A percentile compares a stretch with the other conserved stretches of the same genome.
Evolutionary conservation across 2,797 vertebrate genomes (phyloP).

Genomic region (Anguilla pacifica): DNA sequence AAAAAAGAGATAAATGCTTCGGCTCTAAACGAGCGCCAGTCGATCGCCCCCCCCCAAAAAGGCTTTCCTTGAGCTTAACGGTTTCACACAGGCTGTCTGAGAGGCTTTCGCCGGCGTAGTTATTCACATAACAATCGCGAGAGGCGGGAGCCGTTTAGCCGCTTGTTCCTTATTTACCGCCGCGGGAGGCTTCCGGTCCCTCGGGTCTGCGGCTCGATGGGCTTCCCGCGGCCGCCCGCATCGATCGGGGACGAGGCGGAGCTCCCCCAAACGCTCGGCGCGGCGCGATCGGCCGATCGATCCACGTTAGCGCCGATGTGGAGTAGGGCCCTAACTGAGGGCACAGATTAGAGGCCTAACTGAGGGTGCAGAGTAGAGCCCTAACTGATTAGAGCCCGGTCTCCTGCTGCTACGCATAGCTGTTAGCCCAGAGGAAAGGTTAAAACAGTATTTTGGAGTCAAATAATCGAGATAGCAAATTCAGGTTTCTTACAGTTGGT

Average conservation of each 20-base stretch:
- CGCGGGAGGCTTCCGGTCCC: not conserved
- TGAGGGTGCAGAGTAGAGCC: not conserved
- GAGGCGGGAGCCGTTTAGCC: not conserved
- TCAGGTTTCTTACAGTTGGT: too few species aligned
- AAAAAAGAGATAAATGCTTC: not conserved
- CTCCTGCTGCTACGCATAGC: too few species aligned
- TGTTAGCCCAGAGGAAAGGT: too few species aligned
- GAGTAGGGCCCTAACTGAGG: not conserved
- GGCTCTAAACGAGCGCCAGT: not conserved
- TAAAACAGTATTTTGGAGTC: too few species aligned
- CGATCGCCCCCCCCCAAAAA: too few species aligned
- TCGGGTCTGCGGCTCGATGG: not conserved
- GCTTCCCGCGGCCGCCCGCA: not conserved
- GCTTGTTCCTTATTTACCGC: conserved; percentile 2
- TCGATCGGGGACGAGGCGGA: not conserved
- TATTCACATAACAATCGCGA: not conserved
- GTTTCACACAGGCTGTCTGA: not conserved
- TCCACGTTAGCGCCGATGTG: not conserved
- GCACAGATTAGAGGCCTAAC: not conserved
- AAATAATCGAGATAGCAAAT: too few species aligned
- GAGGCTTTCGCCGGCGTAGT: not conserved
- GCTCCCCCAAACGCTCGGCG: not conserved
- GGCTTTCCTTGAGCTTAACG: not conserved
- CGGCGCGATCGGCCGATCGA: not conserved
- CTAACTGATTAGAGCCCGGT: not conserved